Evolutionary conservation across 2,888 invertebrate species (phyloP).

Genomic region (Bugulina stolonifera): DNA sequence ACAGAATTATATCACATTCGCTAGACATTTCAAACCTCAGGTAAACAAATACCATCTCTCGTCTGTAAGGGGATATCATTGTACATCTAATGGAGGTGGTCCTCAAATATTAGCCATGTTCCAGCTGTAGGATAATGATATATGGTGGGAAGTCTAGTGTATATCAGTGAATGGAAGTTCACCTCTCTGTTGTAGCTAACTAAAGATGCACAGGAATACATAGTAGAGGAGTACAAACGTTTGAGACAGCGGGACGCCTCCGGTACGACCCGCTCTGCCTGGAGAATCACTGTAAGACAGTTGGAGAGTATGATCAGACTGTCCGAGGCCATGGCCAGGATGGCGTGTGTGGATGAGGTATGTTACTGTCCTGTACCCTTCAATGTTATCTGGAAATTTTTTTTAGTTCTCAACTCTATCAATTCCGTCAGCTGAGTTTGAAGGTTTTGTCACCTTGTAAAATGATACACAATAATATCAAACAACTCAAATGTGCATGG

Average conservation of each 20-base stretch:
- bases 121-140: neutral
- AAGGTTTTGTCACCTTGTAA: too few species aligned
- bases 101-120: too few species aligned
- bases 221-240: slow-evolving; percentile 82
- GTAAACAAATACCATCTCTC: too few species aligned
- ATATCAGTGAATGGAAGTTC: too few species aligned
- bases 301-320: slow-evolving; percentile 90
- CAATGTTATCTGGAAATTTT: too few species aligned
- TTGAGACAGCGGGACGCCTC: slow-evolving; percentile 76
- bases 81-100: too few species aligned
- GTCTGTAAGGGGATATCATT: too few species aligned
- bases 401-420: too few species aligned
- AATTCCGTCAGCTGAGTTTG: too few species aligned
- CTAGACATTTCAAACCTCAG: slow-evolving; percentile 88
- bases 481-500: too few species aligned
- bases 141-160: neutral
- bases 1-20: slow-evolving; percentile 89
- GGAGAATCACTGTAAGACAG: slow-evolving; percentile 95
- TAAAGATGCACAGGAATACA: slow-evolving; percentile 71
- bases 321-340: slow-evolving; percentile 90
- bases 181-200: slow-evolving; percentile 49
- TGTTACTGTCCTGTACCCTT: slow-evolving; percentile 26
- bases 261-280: slow-evolving; percentile 67
- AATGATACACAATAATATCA: too few species aligned
- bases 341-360: slow-evolving; percentile 86